These are phyloP conservation scores for Menidia menidia DNA, from an alignment of 2,797 vertebrate genomes.

Conservation along the genomic window DNA sequence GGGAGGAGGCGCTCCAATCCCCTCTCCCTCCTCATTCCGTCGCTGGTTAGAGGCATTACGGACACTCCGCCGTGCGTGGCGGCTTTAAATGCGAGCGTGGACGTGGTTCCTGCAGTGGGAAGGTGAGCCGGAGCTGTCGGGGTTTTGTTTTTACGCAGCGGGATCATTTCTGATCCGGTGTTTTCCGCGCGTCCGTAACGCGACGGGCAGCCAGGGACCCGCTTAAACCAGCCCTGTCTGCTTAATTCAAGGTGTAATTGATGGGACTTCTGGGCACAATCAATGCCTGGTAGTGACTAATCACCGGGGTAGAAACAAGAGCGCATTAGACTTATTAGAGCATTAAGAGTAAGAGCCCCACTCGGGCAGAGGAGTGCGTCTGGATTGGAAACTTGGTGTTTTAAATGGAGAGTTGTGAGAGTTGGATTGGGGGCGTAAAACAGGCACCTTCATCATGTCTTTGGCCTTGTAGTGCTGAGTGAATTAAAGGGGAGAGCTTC, in stretches of 20 bases:
- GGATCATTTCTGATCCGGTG: background rate
- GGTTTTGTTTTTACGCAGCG: background rate
- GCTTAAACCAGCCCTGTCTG: background rate
- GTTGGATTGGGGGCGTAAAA: slow-evolving; percentile 1
- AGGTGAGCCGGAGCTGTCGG: slow-evolving; percentile 25
- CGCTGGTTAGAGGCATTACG: background rate
- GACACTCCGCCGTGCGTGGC: slow-evolving; percentile 16
- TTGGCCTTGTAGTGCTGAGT: background rate
- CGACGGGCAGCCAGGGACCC: background rate
- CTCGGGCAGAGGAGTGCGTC: background rate
- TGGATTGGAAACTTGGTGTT: background rate
- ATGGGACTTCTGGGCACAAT: slow-evolving; percentile 22
- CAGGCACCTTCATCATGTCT: background rate
- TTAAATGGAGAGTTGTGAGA: background rate
- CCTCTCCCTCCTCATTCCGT: slow-evolving; percentile 12
- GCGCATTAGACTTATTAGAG: background rate
- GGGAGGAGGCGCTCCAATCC: slow-evolving; percentile 32
- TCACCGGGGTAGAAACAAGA: slow-evolving; percentile 42
- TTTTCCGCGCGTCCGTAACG: background rate
- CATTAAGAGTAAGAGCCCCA: background rate
- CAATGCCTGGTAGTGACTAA: slow-evolving; percentile 45
- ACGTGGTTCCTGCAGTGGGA: slow-evolving; percentile 4
- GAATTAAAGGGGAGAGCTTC: background rate
- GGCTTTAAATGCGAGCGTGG: background rate
- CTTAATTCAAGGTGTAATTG: slow-evolving; percentile 28